Evolutionary conservation across 2,113 vertebrate species (phyloP).

Genomic region (Gambusia holbrooki): DNA sequence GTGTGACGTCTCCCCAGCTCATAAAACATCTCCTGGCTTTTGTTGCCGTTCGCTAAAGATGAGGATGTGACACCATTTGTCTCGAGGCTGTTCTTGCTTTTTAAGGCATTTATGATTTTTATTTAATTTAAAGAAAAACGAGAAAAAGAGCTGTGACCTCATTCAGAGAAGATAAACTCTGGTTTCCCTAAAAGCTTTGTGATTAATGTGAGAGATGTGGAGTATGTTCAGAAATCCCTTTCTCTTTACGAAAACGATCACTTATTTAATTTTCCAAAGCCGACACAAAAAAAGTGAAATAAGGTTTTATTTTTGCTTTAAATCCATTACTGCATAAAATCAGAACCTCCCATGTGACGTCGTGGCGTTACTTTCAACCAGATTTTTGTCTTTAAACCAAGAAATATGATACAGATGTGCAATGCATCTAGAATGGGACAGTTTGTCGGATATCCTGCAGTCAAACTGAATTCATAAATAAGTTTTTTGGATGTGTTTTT

Average conservation of each 20-base stretch:
- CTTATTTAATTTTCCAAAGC: no score
- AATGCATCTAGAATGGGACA: neutral
- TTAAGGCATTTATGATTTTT: neutral
- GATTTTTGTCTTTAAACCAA: neutral
- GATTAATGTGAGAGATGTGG: no score
- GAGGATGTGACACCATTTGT: slow-evolving; percentile 2
- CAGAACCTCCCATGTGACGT: no score
- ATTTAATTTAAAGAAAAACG: neutral
- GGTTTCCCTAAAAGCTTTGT: no score
- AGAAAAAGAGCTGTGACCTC: neutral
- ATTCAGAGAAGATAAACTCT: no score
- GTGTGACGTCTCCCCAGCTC: slow-evolving; percentile 19
- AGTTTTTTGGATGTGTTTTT: neutral
- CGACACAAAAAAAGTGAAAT: no score
- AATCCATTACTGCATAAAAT: no score
- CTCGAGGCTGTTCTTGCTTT: neutral
- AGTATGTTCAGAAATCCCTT: no score
- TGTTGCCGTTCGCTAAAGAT: neutral
- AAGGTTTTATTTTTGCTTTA: no score
- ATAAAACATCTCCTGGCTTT: slow-evolving; percentile 27
- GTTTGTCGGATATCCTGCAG: neutral
- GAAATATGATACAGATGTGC: neutral
- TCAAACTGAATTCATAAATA: slow-evolving; percentile 1
- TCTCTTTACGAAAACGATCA: no score
- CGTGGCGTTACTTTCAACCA: no score